Evolutionary conservation across 2,797 vertebrate genomes (phyloP), one percentile per base, ranked within the genome.

Genomic region (Bovichtus diacanthus): DNA sequence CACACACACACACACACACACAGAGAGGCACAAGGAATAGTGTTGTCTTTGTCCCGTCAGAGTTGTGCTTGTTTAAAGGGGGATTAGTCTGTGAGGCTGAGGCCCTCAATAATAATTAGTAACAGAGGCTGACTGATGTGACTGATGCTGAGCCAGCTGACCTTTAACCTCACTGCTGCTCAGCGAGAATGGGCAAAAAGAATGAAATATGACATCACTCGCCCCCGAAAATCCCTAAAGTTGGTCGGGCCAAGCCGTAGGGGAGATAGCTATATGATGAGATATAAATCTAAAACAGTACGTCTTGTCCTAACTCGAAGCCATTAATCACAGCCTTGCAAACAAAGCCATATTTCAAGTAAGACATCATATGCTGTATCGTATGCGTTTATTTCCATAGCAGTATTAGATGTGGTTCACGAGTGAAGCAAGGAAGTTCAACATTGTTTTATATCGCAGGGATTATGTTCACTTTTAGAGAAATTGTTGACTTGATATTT

Each of bases 91-190:
- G 70, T 21, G 81, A 8, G 76, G 84, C 61, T 34, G 38, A 75
- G 83, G 84, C 85, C 83, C 87, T 91, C 87, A 84, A 89, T 92
- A 89, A 91, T 92, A 91, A 93, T 92, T 93, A 92, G 87, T 86
- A 92, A 84, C 83, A 91, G 87, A 92, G 88, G 84, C 84, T 87
- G 92, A 90, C 85, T 85, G 90, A 92, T 91, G 82, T 70, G 79
- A 77, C 66, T 90, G 93, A 93, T 73, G 74, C 63, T 63, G 70
- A 82, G 92, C 94, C 94, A 90, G 78, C 58, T 81, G 79, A 89
- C 86, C 90, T 88, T 84, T 90, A 54, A 90, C 90, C 90, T 88
- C 55, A 16, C 64, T 58, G 72, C 76, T 83, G 81, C 83, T 87
- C 74, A 49, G 69, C 9, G 15, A 78, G 74, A 84, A 65, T 67